Conservation (phyloP, 2,888 invertebrate species). For the Amphipoea lucens region DNA sequence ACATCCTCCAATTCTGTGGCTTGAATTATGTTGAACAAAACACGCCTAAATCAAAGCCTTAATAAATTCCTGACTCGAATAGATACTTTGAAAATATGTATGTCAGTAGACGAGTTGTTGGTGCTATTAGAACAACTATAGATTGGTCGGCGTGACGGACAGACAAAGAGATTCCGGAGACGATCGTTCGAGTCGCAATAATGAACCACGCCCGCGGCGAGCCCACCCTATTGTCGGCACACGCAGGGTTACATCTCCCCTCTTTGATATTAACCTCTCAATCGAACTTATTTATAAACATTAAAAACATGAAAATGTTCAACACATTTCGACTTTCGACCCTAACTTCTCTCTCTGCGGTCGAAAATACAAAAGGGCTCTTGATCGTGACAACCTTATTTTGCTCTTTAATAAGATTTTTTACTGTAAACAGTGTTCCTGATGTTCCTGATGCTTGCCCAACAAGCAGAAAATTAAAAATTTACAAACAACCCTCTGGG, state of each 20-base stretch:
- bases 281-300: slow-evolving; percentile 73
- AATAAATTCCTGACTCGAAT: background rate
- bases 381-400: slow-evolving; percentile 78
- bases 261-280: slow-evolving; percentile 76
- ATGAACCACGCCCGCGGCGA: slow-evolving; percentile 76
- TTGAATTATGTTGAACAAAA: background rate
- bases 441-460: slow-evolving; percentile 81
- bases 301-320: slow-evolving; percentile 58
- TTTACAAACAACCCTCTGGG: slow-evolving; percentile 78
- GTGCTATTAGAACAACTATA: slow-evolving; percentile 75
- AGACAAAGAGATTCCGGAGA: slow-evolving; percentile 81
- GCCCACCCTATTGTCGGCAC: slow-evolving; percentile 75
- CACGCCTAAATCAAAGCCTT: background rate
- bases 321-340: slow-evolving; percentile 36
- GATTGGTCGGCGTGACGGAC: slow-evolving; percentile 77
- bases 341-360: slow-evolving; percentile 49
- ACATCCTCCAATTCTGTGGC: background rate
- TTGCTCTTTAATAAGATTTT: slow-evolving; percentile 78
- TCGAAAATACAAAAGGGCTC: slow-evolving; percentile 64
- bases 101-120: slow-evolving; percentile 60
- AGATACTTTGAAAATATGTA: slow-evolving; percentile 4
- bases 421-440: slow-evolving; percentile 79
- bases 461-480: slow-evolving; percentile 86
- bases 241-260: slow-evolving; percentile 71
- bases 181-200: slow-evolving; percentile 77